phyloP scores from a whole-genome alignment of 2,113 vertebrate species.

The Odocoileus hemionus region DNA sequence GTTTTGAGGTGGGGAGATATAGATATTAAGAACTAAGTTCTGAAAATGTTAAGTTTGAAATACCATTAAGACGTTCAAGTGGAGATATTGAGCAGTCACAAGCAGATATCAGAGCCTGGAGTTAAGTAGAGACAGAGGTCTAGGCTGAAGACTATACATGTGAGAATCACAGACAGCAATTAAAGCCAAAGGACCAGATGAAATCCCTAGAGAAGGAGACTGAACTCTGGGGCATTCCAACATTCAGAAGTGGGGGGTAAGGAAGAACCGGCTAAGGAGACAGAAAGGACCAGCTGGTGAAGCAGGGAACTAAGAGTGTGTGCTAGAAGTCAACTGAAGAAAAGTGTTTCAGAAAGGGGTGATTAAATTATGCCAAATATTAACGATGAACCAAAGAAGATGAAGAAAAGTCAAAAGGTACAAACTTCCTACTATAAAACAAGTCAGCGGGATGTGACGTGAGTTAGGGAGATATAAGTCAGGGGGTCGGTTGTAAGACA shows the following conservation, averaged over 20 bases:
- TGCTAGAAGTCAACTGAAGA: background rate
- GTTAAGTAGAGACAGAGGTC: background rate
- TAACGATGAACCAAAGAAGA: background rate
- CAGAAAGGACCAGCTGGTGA: background rate
- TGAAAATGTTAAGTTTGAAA: background rate
- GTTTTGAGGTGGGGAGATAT: background rate
- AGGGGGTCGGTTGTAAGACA: background rate
- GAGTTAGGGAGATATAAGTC: background rate
- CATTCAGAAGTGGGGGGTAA: background rate
- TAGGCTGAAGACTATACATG: background rate
- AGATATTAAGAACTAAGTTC: slow-evolving; percentile 2
- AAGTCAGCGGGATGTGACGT: background rate
- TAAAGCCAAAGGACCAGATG: background rate
- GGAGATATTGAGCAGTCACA: background rate
- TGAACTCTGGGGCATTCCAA: background rate
- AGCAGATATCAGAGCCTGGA: background rate
- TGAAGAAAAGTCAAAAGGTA: background rate
- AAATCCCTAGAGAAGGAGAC: background rate
- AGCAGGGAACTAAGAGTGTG: background rate
- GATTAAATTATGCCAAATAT: background rate
- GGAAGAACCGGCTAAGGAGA: background rate
- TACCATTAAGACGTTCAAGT: background rate
- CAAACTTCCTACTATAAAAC: background rate
- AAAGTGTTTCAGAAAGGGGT: background rate
- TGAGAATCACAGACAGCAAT: background rate